Evolutionary conservation across 2,888 invertebrate genomes (phyloP), one percentile per base, ranked within the genome.

Genomic region (Elmis aenea): DNA sequence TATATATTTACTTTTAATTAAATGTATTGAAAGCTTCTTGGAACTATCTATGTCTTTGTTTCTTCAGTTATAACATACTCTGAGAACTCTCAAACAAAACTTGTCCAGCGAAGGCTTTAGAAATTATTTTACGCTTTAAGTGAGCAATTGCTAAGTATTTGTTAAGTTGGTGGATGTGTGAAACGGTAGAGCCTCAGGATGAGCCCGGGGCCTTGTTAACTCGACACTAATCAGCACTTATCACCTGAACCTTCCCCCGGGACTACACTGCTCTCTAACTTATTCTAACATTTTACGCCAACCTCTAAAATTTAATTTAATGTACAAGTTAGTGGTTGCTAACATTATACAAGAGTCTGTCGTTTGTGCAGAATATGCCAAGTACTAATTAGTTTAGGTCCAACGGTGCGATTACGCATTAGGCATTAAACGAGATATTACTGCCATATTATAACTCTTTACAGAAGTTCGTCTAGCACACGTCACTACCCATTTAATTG

Each of bases 171-270:
- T 31, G 29, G 33, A 29, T 26, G 28, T 42, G 32, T 42, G 22
- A 36, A 42, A 39, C 41, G 36, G 36, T 39, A 33, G 28, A 39
- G 44, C 42, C 42, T 31, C 38, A 34, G 39, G 45, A 42, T 37
- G 46, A 48, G 48, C 46, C 38, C 38, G 32, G 49, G 53, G 53
- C 47, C 50, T 52, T 51, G 54, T 54, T 56, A 54, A 56, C 50
- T 52, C 51, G 52, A 53, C 52, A 54, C 52, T 55, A 54, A 54
- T 54, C 54, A 54, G 54, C 54, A 56, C 54, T 56, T 54, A 56
- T 54, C 54, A 56, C 54, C 53, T 53, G 52, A 53, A 54, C 51
- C 52, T 51, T 54, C 51, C 50, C 38, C 41, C 22, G 51, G 47
- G 55, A 50, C 42, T 39, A 25, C 36, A 33, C 18, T n/a, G n/a